Evolutionary conservation across 2,797 vertebrate genomes (phyloP).

Genomic region (Lepus oiostolus): DNA sequence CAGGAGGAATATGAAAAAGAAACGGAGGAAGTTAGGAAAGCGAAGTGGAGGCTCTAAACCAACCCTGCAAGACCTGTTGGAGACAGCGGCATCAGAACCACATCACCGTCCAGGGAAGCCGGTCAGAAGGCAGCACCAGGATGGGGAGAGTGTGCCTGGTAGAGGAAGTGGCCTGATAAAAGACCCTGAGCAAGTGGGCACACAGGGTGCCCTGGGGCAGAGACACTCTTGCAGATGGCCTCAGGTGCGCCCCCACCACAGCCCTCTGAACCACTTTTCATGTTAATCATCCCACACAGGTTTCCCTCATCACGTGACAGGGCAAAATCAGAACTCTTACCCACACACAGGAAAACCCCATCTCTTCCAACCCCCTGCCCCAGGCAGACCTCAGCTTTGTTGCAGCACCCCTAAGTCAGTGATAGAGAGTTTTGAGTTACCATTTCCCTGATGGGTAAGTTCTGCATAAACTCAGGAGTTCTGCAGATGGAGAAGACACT

Average conservation of each 20-base stretch:
- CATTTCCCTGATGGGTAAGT: background rate
- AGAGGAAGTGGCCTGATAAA: too few relatives aligned
- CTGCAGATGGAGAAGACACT: background rate
- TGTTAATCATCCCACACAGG: background rate
- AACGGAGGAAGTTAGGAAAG: background rate
- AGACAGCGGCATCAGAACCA: background rate
- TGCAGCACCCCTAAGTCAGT: background rate
- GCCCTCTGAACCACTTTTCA: background rate
- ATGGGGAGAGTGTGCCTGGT: background rate
- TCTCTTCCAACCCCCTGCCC: background rate
- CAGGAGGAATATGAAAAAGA: background rate
- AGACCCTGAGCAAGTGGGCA: background rate
- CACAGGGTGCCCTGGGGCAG: too few relatives aligned
- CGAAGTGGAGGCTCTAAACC: background rate
- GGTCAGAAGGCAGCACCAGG: rapidly evolving
- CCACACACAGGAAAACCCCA: too few relatives aligned
- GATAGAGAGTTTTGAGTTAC: background rate
- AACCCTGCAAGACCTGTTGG: background rate
- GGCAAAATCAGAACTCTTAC: background rate
- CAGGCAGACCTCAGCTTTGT: background rate
- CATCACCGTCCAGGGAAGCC: background rate
- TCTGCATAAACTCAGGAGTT: background rate
- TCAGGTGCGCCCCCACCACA: background rate
- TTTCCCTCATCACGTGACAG: background rate
- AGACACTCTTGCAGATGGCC: background rate